Base-by-base conservation (phyloP, 2,113 vertebrate genomes). In the Cyphomyrus discorhynchus region DNA sequence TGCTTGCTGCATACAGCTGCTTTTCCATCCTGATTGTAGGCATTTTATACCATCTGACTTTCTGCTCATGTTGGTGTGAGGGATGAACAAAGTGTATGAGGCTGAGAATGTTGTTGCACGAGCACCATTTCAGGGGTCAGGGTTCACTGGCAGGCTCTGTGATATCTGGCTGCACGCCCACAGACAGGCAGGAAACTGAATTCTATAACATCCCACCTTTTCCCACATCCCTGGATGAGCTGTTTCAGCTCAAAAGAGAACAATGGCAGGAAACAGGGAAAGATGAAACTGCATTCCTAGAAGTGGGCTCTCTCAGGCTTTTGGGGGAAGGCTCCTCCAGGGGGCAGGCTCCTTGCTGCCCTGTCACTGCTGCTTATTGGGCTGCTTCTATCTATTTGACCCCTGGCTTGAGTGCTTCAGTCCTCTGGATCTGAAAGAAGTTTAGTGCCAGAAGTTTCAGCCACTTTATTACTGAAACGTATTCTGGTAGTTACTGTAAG, bases 221-320 rank as follows among this genome's bases (percentile, higher is more conserved):
- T 95, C 93, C 95, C 94, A 95, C 91, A 87, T 88, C 86, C 90
- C 85, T 91, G 89, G 92, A 92, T 88, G 66, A 94, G 94, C 94
- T 95, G 96, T 95, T 96, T 94, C 94, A 95, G 94, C 91, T 94
- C 94, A 94, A 93, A 91, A 89, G 83, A 93, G 91, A 96, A 97
- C 96, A 97, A 97, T 97, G 90, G 93, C 86, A 96, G 96, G 96
- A 97, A 97, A 95, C 83, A 89, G 94, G 92, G 93, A 96, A 95
- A 95, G 93, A 93, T 89, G 93, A 93, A 90, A 62, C 92, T 92
- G 91, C 93, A 91, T 92, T 91, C 93, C 95, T 95, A 93, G 95
- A 96, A 95, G 93, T 89, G 94, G 92, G 92, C 91, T 94, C 92
- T 92, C 93, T 95, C 95, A 92, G 94, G 93, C 90, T 89, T 92